phyloP scores from a whole-genome alignment of 2,888 invertebrate genomes.

The Drosophila anomelani region DNA sequence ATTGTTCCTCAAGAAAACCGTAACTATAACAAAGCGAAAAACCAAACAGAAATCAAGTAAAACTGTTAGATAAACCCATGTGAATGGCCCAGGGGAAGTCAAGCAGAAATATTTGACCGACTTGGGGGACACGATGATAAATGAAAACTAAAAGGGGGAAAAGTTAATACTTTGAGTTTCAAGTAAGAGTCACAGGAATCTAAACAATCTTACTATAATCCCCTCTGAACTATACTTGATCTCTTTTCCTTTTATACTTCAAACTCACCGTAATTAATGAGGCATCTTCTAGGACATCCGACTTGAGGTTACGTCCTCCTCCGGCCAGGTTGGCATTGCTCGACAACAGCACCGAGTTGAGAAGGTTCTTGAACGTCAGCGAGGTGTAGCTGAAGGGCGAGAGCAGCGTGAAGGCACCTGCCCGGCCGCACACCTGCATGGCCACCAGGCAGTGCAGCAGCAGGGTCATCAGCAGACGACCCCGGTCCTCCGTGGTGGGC shows the following conservation, averaged over 20 bases:
- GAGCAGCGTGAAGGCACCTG: conserved; percentile 80
- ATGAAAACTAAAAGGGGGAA: background rate
- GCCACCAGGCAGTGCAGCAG: conserved; percentile 67
- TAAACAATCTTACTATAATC: too few species aligned
- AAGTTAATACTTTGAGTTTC: background rate
- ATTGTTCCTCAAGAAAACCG: conserved; percentile 9
- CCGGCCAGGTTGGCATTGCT: conserved; percentile 83
- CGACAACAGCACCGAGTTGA: conserved; percentile 82
- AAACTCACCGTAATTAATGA: conserved; percentile 83
- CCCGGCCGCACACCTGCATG: conserved; percentile 72
- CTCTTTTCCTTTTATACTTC: too few species aligned
- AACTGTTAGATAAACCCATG: conserved; percentile 48
- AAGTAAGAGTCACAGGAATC: too few species aligned
- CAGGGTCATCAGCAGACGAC: conserved; percentile 47
- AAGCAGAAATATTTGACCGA: conserved; percentile 21
- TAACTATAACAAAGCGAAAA: conserved; percentile 25
- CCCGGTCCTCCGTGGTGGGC: conserved; percentile 27
- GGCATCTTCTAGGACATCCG: conserved; percentile 83
- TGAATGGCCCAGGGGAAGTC: conserved; percentile 53
- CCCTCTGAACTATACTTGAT: too few species aligned
- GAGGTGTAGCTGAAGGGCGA: conserved; percentile 83
- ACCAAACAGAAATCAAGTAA: conserved; percentile 21
- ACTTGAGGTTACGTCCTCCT: conserved; percentile 82
- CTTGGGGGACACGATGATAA: conserved; percentile 3
- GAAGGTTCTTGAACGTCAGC: conserved; percentile 82